Evolutionary conservation across 2,113 vertebrate genomes (phyloP).

Genomic region (Tragelaphus imberbis): DNA sequence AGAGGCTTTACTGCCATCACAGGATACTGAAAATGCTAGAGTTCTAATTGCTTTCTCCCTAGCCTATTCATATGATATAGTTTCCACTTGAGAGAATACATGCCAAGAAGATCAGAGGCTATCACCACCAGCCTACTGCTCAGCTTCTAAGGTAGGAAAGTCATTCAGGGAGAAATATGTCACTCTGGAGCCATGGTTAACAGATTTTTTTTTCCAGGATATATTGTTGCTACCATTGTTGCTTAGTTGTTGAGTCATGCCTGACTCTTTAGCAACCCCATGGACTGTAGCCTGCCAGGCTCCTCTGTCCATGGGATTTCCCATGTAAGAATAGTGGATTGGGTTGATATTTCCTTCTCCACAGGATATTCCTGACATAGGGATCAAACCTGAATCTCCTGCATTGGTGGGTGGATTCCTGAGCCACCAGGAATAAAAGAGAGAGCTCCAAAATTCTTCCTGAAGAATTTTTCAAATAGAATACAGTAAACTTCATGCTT

Average conservation of each 20-base stretch:
- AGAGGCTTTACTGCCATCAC: background rate
- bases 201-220: background rate
- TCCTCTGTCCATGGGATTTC: background rate
- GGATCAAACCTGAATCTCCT: background rate
- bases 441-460: background rate
- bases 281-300: background rate
- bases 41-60: background rate
- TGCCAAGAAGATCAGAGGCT: background rate
- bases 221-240: background rate
- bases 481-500: background rate
- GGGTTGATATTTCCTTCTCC: background rate
- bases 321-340: background rate
- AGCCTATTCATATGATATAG: background rate
- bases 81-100: background rate
- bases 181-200: background rate
- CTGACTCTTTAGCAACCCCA: background rate
- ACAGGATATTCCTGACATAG: background rate
- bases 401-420: background rate
- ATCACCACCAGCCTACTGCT: background rate
- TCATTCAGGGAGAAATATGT: background rate
- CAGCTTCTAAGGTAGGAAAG: background rate
- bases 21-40: background rate
- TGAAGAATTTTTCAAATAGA: background rate
- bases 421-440: background rate
- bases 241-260: background rate